These are phyloP conservation scores for Cataglyphis cursor DNA, from an alignment of 2,888 invertebrate genomes.

Conservation along the genomic window DNA sequence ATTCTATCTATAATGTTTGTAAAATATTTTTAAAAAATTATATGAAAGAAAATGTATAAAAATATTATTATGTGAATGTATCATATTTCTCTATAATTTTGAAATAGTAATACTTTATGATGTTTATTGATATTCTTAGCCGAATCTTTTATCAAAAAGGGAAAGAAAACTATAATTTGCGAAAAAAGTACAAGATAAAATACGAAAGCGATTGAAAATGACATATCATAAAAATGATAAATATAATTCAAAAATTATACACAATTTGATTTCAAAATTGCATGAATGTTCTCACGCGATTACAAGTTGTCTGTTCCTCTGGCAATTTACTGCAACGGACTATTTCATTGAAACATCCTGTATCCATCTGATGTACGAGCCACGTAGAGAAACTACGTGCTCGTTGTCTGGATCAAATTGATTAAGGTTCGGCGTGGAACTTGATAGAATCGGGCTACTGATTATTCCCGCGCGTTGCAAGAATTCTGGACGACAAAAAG, in stretches of 20 bases:
- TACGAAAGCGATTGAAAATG: neutral
- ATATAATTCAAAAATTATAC: neutral
- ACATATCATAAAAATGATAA: neutral
- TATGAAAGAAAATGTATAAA: neutral
- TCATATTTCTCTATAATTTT: neutral
- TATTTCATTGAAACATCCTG: constrained; percentile 13
- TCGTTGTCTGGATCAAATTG: constrained; percentile 51
- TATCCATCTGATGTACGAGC: constrained; percentile 40
- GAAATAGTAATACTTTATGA: neutral
- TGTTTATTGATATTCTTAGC: neutral
- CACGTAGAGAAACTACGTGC: constrained; percentile 53
- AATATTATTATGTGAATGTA: neutral
- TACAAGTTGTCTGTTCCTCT: constrained; percentile 11
- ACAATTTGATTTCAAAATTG: constrained; percentile 10
- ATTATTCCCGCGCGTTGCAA: constrained; percentile 43
- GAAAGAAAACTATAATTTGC: neutral
- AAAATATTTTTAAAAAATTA: neutral
- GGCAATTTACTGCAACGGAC: neutral
- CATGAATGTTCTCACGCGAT: neutral
- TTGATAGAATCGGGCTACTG: constrained; percentile 40
- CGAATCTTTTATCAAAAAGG: neutral
- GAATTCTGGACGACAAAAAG: constrained; percentile 38
- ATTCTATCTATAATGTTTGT: neutral
- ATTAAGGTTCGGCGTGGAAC: constrained; percentile 37
- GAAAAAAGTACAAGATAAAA: neutral